Conservation (phyloP, 2,113 vertebrate genomes). For the Alexandromys fortis region DNA sequence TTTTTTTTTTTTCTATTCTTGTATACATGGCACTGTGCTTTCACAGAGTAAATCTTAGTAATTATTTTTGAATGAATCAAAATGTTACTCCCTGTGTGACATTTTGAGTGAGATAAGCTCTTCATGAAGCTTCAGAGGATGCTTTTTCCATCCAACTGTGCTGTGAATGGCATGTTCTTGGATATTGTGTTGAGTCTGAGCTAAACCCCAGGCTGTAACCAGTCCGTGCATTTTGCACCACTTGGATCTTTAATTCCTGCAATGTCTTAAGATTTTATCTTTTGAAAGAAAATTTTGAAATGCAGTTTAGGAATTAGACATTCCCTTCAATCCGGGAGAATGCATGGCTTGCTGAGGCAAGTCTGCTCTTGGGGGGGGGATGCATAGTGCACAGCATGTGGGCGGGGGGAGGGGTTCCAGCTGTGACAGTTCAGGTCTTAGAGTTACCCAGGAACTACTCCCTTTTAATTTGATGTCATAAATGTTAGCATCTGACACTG, state of each 20-base stretch:
- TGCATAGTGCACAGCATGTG: background rate
- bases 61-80: conserved; percentile 55
- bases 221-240: background rate
- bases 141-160: conserved; percentile 10
- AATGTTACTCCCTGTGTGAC: background rate
- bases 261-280: background rate
- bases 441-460: background rate
- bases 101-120: conserved; percentile 29
- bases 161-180: conserved; percentile 29
- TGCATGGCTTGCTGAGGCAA: background rate
- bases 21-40: background rate
- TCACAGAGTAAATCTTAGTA: background rate
- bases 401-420: background rate
- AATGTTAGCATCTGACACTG: conserved; percentile 21
- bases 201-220: background rate
- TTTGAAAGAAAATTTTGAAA: conserved; percentile 13
- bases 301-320: conserved; percentile 10
- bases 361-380: background rate
- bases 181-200: background rate
- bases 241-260: background rate
- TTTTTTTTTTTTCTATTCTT: conserved; percentile 20
- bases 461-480: background rate
- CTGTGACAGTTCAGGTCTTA: background rate
- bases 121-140: background rate
- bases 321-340: background rate